Percentiles rank a stretch among this genome's conserved stretches.
These are phyloP conservation scores for Lamprologus ornatipinnis DNA, from an alignment of 2,113 vertebrate species.

Conservation along the genomic window DNA sequence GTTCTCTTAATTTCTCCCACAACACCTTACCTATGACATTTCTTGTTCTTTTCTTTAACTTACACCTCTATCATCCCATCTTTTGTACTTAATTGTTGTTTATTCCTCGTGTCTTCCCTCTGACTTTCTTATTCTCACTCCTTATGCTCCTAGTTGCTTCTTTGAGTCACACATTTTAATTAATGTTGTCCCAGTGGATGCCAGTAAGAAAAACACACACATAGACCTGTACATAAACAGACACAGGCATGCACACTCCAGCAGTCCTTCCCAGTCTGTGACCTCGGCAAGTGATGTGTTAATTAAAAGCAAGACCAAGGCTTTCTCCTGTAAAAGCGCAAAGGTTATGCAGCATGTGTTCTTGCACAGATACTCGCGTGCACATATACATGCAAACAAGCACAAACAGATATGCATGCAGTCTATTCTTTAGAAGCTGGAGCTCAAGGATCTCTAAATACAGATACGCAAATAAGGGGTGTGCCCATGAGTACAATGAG, in stretches of 20 bases:
- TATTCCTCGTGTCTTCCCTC: neutral
- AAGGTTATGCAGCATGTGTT: slow-evolving; percentile 12
- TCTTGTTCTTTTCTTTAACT: neutral
- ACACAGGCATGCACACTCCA: neutral
- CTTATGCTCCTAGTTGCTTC: slow-evolving; percentile 12
- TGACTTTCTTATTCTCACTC: neutral
- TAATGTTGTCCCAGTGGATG: slow-evolving; percentile 22
- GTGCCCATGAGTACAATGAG: neutral
- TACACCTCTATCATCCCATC: neutral
- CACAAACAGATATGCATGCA: neutral
- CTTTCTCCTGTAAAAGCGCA: slow-evolving; percentile 28
- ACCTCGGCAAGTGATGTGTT: slow-evolving; percentile 48
- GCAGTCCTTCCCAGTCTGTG: neutral
- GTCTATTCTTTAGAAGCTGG: neutral
- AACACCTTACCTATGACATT: neutral
- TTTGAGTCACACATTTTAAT: slow-evolving; percentile 63
- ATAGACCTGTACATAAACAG: neutral
- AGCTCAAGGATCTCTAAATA: neutral
- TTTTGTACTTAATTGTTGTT: neutral
- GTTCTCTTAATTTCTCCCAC: too few relatives aligned
- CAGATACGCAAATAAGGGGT: neutral
- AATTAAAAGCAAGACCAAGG: slow-evolving; percentile 38
- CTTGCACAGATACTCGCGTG: neutral
- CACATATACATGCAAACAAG: neutral
- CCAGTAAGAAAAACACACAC: neutral